These are phyloP conservation scores for Aptenodytes patagonicus DNA, from an alignment of 2,113 vertebrate species.

Conservation along the genomic window DNA sequence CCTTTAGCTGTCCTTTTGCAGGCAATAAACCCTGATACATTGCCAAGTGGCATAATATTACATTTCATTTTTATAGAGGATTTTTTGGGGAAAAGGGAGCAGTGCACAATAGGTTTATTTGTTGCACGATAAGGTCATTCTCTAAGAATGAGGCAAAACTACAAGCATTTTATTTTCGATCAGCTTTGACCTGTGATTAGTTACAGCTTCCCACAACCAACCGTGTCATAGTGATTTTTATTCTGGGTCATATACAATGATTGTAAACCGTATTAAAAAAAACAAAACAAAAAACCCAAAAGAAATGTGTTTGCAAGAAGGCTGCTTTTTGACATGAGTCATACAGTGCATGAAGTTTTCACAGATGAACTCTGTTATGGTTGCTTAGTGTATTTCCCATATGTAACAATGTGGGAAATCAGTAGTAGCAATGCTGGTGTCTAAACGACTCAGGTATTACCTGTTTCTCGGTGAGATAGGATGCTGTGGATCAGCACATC, in stretches of 20 bases:
- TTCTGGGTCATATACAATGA: not conserved
- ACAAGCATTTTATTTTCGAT: not conserved
- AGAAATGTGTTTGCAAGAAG: not conserved
- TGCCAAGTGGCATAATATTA: not conserved
- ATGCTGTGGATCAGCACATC: not conserved
- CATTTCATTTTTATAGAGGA: constrained; percentile 16
- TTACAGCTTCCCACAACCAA: not conserved
- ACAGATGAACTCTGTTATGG: not conserved
- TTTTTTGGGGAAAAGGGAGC: not conserved
- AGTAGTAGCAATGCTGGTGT: not conserved
- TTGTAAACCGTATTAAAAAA: not conserved
- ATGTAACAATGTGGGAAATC: not conserved
- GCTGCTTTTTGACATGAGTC: not conserved
- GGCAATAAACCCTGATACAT: not conserved
- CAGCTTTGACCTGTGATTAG: not conserved
- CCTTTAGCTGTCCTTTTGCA: not conserved
- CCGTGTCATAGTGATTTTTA: not conserved
- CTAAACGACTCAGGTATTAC: not conserved
- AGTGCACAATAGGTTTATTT: constrained; percentile 1
- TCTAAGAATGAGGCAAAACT: constrained; percentile 14
- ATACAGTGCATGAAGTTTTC: not conserved
- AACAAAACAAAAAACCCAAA: not conserved
- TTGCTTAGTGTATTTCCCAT: not conserved
- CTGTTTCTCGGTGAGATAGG: not conserved
- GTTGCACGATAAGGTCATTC: not conserved